Evolutionary conservation across 30 jellyfish, hydroid and myxozoan genomes (phyloP).

Genomic region (Turritopsis dohrnii): DNA sequence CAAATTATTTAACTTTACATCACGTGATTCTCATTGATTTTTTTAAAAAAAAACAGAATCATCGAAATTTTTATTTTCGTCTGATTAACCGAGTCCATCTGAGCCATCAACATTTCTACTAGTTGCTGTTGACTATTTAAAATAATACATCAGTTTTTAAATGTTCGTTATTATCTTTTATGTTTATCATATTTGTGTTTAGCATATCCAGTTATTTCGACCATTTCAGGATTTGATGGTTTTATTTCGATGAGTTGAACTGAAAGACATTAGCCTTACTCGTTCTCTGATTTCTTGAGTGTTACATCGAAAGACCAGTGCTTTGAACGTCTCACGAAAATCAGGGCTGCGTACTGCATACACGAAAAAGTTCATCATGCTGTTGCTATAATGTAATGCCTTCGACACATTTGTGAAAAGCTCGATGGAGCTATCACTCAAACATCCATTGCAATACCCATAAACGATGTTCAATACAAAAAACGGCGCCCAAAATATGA

Average conservation of each 20-base stretch:
- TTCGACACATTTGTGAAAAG: constrained; percentile 24
- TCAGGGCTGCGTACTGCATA: constrained; percentile 94
- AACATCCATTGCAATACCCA: constrained; percentile 27
- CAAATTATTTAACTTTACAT: no score
- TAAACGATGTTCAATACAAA: constrained; percentile 47
- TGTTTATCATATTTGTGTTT: neutral
- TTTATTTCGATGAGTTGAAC: neutral
- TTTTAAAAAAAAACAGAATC: no score
- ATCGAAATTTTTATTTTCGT: no score
- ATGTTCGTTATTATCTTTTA: no score
- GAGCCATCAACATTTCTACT: no score
- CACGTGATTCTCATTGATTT: no score
- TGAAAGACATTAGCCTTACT: constrained; percentile 7
- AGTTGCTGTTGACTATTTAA: no score
- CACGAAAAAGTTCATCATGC: constrained; percentile 84
- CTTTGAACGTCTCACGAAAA: constrained; percentile 60
- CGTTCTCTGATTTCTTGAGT: constrained; percentile 15
- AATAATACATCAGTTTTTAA: no score
- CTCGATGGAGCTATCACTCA: constrained; percentile 37
- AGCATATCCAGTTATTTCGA: no score
- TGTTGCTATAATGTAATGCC: constrained; percentile 57
- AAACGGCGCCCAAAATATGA: constrained; percentile 83
- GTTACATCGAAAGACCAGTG: constrained; percentile 34
- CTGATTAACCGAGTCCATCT: no score
- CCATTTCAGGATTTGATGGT: neutral